Conservation (phyloP, 2,797 vertebrate genomes). For the Peromyscus aztecus region DNA sequence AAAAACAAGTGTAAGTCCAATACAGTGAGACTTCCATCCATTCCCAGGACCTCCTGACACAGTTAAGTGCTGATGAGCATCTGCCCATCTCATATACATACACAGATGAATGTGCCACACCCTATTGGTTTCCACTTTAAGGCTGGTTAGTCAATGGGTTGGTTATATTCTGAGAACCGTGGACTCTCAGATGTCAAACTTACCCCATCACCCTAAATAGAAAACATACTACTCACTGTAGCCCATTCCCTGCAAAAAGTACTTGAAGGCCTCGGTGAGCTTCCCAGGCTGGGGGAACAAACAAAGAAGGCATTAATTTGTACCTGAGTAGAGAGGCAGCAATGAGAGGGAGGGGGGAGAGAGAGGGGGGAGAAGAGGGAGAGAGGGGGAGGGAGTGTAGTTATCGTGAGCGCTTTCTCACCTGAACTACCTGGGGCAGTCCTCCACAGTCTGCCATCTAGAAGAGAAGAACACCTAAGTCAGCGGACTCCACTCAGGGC, state of each 20-base stretch:
- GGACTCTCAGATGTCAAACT: conserved; percentile 30
- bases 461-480: conserved; percentile 75
- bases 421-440: conserved; percentile 97
- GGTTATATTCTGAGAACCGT: not conserved
- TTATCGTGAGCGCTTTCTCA: conserved; percentile 83
- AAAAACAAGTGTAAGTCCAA: conserved; percentile 72
- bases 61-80: not conserved
- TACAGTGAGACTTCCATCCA: conserved; percentile 71
- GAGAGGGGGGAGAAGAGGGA: not conserved
- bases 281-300: conserved; percentile 93
- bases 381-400: not conserved
- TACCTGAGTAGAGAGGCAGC: conserved; percentile 15
- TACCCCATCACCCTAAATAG: not conserved
- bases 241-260: conserved; percentile 99
- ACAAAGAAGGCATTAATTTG: conserved; percentile 63
- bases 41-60: conserved; percentile 51
- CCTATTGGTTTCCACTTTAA: not conserved
- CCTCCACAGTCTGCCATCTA: conserved; percentile 98
- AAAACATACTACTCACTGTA: conserved; percentile 95
- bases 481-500: not conserved
- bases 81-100: not conserved
- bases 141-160: conserved; percentile 14
- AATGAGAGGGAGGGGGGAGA: not conserved
- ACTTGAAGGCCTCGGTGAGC: conserved; percentile 98
- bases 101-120: not conserved